Evolutionary conservation across 2,113 vertebrate species (phyloP), one percentile per base, ranked within the genome.

Genomic region (Nothoprocta perdicaria): DNA sequence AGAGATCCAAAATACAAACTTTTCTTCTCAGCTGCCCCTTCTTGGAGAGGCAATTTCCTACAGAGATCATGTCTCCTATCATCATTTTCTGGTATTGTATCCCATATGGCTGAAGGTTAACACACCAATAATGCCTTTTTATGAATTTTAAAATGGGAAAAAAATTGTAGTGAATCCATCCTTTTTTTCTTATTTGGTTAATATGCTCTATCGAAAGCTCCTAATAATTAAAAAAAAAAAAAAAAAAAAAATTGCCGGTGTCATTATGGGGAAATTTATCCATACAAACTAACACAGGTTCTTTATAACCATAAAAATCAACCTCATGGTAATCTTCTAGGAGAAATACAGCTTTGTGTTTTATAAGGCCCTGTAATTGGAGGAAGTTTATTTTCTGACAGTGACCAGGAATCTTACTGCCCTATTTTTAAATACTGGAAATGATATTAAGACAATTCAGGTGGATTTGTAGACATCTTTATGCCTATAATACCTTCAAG

Each of bases 81-180:
- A 86, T 66, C 66, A 55, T 78, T 81, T 65, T 92, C 80, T 53
- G 55, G 55, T 80, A 82, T 61, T 83, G 67, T 50, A 66, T 76
- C 84, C 83, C 9, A 9, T 2, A 6, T 35, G 66, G 71, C 10
- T 94, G 84, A 88, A 80, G 90, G 62, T 66, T 93, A 84, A 66
- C 62, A 84, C 1, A 0, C 69, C 48, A 80, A 46, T 43, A 91
- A 86, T 21, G 43, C 12, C 43, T 88, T 90, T 90, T 52, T 84
- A 62, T 94, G 75, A 84, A 75, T 58, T 29, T 75, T 58, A 88
- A 94, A 91, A 80, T 24, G 69, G 67, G 33, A 77, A 94, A 78
- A 88, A 94, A 80, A 14, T 35, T 84, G 57, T 27, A 81, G 43
- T 1, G 4, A 90, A 71, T 40, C 21, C 21, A 21, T 46, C 12